A percentile compares a stretch with the other conserved stretches of the same genome.
phyloP scores from a whole-genome alignment of 2,888 invertebrate species.

The Amphipoea lucens region DNA sequence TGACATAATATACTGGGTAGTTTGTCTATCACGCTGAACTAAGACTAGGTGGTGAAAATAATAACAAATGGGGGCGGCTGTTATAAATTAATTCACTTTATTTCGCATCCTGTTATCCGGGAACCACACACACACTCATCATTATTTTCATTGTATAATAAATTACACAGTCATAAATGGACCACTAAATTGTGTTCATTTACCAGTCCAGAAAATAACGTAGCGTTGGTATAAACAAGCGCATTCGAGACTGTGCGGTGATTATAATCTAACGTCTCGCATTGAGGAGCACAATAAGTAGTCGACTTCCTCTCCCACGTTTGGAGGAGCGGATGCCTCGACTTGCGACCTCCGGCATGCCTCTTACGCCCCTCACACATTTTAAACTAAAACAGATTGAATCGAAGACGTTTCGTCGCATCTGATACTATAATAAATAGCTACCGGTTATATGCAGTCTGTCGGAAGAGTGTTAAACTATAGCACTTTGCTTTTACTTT shows the following conservation, averaged over 20 bases:
- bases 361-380: constrained; percentile 76
- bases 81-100: neutral
- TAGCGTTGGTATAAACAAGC: constrained; percentile 69
- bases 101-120: constrained; percentile 4
- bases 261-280: constrained; percentile 85
- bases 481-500: constrained; percentile 16
- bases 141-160: constrained; percentile 28
- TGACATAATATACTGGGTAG: neutral
- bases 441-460: constrained; percentile 21
- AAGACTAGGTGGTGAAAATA: neutral
- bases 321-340: constrained; percentile 85
- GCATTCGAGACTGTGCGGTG: constrained; percentile 71
- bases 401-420: constrained; percentile 51
- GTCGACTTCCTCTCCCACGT: constrained; percentile 89
- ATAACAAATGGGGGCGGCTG: neutral
- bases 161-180: constrained; percentile 35
- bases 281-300: constrained; percentile 89
- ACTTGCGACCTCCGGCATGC: constrained; percentile 84
- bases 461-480: neutral
- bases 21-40: neutral
- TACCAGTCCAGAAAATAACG: constrained; percentile 70
- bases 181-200: constrained; percentile 54
- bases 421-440: constrained; percentile 30
- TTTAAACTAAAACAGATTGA: constrained; percentile 67
- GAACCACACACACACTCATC: constrained; percentile 7